Evolutionary conservation across 2,888 invertebrate species (phyloP), one percentile per base, ranked within the genome.

Genomic region (Lasioglossum villosulum): DNA sequence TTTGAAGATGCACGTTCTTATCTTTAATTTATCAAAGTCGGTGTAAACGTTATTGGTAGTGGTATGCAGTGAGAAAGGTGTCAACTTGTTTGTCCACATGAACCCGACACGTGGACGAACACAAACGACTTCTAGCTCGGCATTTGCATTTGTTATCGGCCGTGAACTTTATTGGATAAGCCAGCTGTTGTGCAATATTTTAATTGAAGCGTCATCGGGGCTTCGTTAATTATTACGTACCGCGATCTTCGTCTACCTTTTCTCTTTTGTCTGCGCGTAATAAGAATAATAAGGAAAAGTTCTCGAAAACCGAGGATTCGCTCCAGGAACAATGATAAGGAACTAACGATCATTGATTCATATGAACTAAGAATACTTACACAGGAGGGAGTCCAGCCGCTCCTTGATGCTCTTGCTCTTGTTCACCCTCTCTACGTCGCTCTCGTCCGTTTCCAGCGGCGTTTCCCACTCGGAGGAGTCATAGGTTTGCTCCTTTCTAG

Each of bases 351-450:
- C 42, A 14, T 45, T 1, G 16, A 45, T 45, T 1, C 16, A 45
- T 42, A 42, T 45, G 5, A 45, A 19, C 5, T 45, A 45, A 59
- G 23, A 0, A 42, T 34, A 91, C 91, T 97, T 94, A 97, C 97
- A 97, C 88, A 97, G 95, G 90, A 97, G 95, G n/a, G 97, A 97
- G 94, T 97, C 97, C 90, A 97, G 95, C 84, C 97, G 96, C 93
- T 98, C 98, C 92, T 97, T 96, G 95, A 98, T 98, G 93, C 97
- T 98, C 92, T 97, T 97, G 87, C 95, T 95, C 86, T 95, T 93
- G 74, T 95, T 95, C 82, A 95, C 91, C 83, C 93, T 92, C 84
- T 95, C 95, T 37, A 93, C 92, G 87, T 95, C 94, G 86, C 94
- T 95, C n/a, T 96, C 96, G 92, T 96, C 96, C 6, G 96, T 96